phyloP scores from a whole-genome alignment of 2,113 vertebrate species.

The Ursus arctos region DNA sequence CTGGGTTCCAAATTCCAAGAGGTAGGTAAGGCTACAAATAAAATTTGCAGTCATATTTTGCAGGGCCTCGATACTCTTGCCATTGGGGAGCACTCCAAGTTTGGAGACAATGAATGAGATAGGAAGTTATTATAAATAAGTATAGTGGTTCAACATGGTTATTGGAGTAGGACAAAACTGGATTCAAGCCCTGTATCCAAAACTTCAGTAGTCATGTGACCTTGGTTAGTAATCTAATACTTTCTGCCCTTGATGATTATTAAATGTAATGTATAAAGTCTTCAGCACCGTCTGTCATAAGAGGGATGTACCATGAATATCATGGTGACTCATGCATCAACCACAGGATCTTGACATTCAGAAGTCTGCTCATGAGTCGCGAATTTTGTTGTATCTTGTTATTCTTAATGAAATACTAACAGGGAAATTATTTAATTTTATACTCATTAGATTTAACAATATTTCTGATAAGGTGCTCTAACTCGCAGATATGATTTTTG shows the following conservation, averaged over 20 bases:
- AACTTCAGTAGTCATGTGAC: not conserved
- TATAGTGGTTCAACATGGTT: not conserved
- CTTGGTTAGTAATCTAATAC: not conserved
- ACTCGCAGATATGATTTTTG: not conserved
- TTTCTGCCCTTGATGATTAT: not conserved
- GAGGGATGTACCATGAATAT: not conserved
- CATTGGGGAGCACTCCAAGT: not conserved
- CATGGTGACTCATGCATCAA: not conserved
- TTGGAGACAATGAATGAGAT: not conserved
- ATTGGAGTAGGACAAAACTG: slow-evolving; percentile 7
- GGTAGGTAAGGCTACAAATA: not conserved
- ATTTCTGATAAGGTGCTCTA: not conserved
- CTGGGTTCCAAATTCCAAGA: not conserved
- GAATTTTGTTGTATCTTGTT: not conserved
- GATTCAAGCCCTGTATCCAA: not conserved
- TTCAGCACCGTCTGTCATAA: not conserved
- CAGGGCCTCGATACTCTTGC: not conserved
- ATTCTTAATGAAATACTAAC: not conserved
- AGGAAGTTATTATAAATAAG: not conserved
- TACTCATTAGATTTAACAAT: not conserved
- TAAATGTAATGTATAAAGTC: not conserved
- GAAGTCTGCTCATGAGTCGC: not conserved
- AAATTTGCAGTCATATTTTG: not conserved
- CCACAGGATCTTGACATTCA: not conserved
- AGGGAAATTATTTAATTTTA: not conserved